Evolutionary conservation across 2,888 invertebrate genomes (phyloP), one percentile per base, ranked within the genome.

Genomic region (Idaea aversata): DNA sequence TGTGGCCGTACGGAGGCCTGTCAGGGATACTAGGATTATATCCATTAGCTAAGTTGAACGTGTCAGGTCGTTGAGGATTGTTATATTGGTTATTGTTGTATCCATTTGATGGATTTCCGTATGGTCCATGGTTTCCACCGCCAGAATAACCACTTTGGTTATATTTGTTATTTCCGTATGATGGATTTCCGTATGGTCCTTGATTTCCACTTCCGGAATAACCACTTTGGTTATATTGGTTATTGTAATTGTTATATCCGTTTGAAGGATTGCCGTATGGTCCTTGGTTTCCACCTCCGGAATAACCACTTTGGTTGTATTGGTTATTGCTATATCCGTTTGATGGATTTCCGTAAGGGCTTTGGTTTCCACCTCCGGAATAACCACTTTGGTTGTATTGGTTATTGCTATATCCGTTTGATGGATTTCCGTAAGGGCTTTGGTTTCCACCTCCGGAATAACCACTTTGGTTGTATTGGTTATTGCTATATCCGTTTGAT

Each of bases 21-120:
- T 69, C 72, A 4, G 75, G 79, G 61, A 67, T 72, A 65, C 70
- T 72, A 35, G 76, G 76, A 63, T 75, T 72, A 61, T 72, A 72
- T 60, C 67, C 66, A 57, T 68, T 63, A 4, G 66, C 64, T 38
- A 67, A 65, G 57, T 69, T 78, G 36, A 70, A 74, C 5, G 67
- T 61, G 62, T 69, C 61, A 13, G 63, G 61, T 34, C 58, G 1
- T 25, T 25, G 25, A 65, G 59, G 57, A 10, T 61, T 47, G 15
- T 25, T 25, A 25, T 25, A 25, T 25, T 25, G 25, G 25, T 25
- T 16, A 6, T 59, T 15, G 58, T 59, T 59, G 15, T 59, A 59
- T 0, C 47, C 47, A 47, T 47, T 35, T 64, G 62, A 64, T 67
- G 10, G 64, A 5, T 59, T 61, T 25, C 15, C 16, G 58, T 59